Conservation (phyloP, 2,113 vertebrate species). For the Lampris megalopsis region DNA sequence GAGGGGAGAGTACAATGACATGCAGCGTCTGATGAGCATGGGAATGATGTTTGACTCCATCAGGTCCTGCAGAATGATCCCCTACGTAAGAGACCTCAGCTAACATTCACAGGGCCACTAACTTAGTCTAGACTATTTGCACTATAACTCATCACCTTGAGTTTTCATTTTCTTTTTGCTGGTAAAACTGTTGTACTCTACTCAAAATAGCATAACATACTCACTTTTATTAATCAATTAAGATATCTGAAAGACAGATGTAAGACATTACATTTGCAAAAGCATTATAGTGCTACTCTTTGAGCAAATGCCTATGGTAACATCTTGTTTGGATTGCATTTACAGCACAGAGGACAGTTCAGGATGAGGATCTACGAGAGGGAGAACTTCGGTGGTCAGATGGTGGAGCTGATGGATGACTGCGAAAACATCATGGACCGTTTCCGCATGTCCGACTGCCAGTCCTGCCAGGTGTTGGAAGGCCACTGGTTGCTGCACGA, state of each 20-base stretch:
- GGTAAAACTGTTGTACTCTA: too few species aligned
- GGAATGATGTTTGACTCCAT: slow-evolving; percentile 78
- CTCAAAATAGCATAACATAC: too few species aligned
- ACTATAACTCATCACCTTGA: not conserved
- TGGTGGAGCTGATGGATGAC: slow-evolving; percentile 76
- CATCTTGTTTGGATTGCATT: not conserved
- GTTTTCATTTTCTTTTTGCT: not conserved
- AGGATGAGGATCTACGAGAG: slow-evolving; percentile 82
- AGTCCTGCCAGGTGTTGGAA: slow-evolving; percentile 83
- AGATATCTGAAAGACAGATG: not conserved
- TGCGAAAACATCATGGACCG: slow-evolving; percentile 80
- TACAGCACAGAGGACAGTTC: slow-evolving; percentile 78
- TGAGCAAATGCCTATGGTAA: not conserved
- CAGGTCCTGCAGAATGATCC: slow-evolving; percentile 81
- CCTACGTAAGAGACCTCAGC: slow-evolving; percentile 61
- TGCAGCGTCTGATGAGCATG: slow-evolving; percentile 79
- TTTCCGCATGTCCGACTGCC: slow-evolving; percentile 76
- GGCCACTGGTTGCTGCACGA: slow-evolving; percentile 86
- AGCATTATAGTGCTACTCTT: not conserved
- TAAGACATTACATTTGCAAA: not conserved
- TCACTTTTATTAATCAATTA: too few species aligned
- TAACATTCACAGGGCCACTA: not conserved
- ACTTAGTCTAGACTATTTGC: not conserved
- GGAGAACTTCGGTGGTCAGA: slow-evolving; percentile 79
- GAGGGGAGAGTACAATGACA: slow-evolving; percentile 79